These are phyloP conservation scores for Laticauda laticaudata DNA, from an alignment of 2,113 vertebrate genomes.

Conservation along the genomic window DNA sequence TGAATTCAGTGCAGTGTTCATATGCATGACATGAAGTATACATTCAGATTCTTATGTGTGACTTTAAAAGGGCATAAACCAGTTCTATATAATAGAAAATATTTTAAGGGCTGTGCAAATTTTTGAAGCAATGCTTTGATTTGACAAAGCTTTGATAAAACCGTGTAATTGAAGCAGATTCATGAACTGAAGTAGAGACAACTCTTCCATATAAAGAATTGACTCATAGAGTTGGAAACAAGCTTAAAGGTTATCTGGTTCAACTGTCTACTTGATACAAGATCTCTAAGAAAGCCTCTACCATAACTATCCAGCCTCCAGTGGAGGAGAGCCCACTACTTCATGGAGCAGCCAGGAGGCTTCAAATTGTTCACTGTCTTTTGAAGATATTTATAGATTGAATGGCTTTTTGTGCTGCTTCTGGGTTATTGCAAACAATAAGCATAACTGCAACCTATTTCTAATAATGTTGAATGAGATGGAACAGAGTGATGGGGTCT, in stretches of 20 bases:
- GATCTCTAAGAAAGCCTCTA: background rate
- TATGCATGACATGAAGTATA: background rate
- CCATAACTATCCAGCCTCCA: background rate
- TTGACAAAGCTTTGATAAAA: background rate
- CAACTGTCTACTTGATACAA: background rate
- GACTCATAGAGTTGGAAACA: background rate
- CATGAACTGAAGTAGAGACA: background rate
- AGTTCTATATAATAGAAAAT: background rate
- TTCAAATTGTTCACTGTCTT: background rate
- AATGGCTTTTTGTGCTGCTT: background rate
- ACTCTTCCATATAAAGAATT: background rate
- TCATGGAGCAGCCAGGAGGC: background rate
- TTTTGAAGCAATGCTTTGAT: background rate
- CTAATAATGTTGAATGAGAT: background rate
- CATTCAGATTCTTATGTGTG: background rate
- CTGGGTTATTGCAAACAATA: background rate
- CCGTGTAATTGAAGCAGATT: background rate
- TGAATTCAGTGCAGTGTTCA: background rate
- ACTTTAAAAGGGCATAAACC: background rate
- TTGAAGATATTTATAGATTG: background rate
- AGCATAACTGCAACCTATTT: background rate
- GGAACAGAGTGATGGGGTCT: background rate
- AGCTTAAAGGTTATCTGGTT: background rate
- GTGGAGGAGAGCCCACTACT: background rate
- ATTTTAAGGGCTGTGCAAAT: background rate